These are phyloP conservation scores for Apostichopus californicus DNA, from an alignment of 35 echinoderm and acorn worm genomes.

Conservation along the genomic window DNA sequence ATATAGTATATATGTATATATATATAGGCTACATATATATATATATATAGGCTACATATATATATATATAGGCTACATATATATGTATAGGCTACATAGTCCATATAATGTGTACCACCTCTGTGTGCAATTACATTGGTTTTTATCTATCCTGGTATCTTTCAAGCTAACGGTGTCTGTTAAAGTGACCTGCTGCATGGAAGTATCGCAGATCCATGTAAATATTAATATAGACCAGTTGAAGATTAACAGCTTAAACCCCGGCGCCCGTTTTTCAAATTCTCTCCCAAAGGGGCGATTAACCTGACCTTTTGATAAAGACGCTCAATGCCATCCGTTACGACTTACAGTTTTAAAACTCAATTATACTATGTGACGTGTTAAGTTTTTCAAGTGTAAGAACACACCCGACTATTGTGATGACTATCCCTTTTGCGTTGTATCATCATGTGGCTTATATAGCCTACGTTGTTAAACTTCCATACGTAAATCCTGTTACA, in stretches of 20 bases:
- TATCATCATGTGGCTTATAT: neutral
- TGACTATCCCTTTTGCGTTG: neutral
- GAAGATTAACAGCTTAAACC: neutral
- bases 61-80: too few species aligned
- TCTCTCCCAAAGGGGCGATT: neutral
- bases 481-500: neutral
- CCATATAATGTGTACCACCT: too few species aligned
- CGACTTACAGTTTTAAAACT: neutral
- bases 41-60: too few species aligned
- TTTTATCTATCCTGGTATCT: too few species aligned
- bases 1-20: too few species aligned
- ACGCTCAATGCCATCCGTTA: neutral
- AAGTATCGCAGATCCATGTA: neutral
- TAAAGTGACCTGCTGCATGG: neutral
- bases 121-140: too few species aligned
- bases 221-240: neutral
- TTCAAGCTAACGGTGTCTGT: too few species aligned
- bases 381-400: neutral
- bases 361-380: neutral
- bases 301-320: neutral
- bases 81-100: too few species aligned
- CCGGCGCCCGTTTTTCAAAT: neutral
- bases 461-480: neutral
- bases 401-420: neutral
- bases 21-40: too few species aligned